Conservation (phyloP, 2,797 vertebrate species). For the Halcyon badia region DNA sequence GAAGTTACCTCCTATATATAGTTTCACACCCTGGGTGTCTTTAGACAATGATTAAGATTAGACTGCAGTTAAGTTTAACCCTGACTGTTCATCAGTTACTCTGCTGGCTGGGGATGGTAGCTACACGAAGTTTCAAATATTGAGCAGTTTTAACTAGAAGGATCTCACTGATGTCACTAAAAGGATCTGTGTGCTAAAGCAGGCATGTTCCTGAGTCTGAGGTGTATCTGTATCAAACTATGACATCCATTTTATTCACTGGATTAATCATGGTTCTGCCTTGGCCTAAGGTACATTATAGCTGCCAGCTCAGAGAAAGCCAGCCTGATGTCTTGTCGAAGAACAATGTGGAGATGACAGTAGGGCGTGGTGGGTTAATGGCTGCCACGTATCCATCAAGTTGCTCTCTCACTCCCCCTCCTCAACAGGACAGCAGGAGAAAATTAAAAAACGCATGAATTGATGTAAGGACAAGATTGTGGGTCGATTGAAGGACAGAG, state of each 20-base stretch:
- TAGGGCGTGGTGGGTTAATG: background rate
- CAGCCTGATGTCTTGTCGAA: background rate
- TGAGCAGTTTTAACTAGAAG: background rate
- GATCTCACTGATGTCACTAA: background rate
- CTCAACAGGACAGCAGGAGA: background rate
- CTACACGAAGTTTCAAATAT: background rate
- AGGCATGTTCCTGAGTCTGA: background rate
- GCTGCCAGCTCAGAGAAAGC: background rate
- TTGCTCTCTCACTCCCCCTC: background rate
- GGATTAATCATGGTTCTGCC: background rate
- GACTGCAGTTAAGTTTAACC: background rate
- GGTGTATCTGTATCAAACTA: background rate
- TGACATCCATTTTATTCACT: background rate
- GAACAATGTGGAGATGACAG: background rate
- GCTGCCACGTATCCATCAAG: background rate
- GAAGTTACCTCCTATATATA: background rate
- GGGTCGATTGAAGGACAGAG: background rate
- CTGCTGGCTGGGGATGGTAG: background rate
- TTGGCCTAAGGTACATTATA: background rate
- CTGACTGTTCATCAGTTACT: background rate
- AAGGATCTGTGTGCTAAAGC: background rate
- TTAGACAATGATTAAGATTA: background rate
- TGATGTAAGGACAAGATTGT: background rate
- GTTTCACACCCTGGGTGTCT: background rate
- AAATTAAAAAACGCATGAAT: background rate